Evolutionary conservation across 2,113 vertebrate genomes (phyloP), one percentile per base, ranked within the genome.

Genomic region (Neolamprologus sp.): DNA sequence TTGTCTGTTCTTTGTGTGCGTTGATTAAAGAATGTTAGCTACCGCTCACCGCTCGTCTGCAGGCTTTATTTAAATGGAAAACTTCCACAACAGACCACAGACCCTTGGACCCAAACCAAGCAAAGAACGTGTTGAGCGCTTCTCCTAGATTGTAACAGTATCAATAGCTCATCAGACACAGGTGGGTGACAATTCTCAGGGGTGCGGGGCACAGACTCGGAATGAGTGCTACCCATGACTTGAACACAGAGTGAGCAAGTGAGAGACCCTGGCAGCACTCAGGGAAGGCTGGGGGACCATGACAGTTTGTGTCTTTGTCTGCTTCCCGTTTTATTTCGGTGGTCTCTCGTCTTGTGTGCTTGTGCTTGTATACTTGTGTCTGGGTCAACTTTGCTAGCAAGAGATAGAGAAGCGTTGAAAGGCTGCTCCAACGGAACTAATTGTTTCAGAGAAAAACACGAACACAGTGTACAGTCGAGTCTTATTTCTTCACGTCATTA

Each of bases 191-290:
- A 10, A 33, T 63, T 19, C 58, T 7, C 58, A 63, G 58, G 58
- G 4, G 9, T 63, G 16, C 1, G 0, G 5, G 16, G 6, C 28
- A 33, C 9, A 1, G 57, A 33, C 58, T 63, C 9, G 0, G 28
- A 63, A 63, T 63, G 9, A 33, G 16, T 11, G 28, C 16, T 4
- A 3, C 9, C 16, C 58, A 19, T 33, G 28, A 63, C 28, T 19
- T 63, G 9, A 63, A 60, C 16, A 63, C 58, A 63, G 57, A 7
- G 5, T 33, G 1, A 63, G 2, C 28, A 33, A 63, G 58, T 63
- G 5, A 63, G 58, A 4, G 28, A 33, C 28, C 9, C 28, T 63
- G 31, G 58, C 16, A 33, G 58, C 28, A 63, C 28, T 63, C 5
- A 19, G 58, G 58, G 28, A 33, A 63, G 28, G 58, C 16, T 63